Evolutionary conservation across 2,113 vertebrate genomes (phyloP).

Genomic region (Dromiciops gliroides): DNA sequence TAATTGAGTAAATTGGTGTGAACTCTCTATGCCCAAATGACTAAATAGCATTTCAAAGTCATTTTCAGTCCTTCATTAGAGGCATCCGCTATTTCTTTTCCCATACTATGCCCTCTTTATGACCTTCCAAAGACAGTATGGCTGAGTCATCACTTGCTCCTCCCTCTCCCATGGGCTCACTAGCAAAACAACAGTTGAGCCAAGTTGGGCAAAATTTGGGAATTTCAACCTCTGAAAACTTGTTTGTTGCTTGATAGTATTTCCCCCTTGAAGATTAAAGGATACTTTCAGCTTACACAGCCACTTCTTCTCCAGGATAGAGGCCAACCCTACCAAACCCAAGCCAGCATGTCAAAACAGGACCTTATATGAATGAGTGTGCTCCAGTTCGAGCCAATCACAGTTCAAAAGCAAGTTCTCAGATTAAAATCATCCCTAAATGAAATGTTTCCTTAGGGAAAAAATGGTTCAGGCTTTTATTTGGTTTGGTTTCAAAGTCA

Average conservation of each 20-base stretch:
- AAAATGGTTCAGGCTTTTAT: constrained; percentile 14
- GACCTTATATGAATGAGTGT: background rate
- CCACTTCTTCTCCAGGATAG: background rate
- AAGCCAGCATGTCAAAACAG: constrained; percentile 6
- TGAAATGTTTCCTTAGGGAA: constrained; percentile 19
- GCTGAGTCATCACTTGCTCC: background rate
- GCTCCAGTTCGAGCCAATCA: constrained; percentile 19
- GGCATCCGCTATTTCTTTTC: background rate
- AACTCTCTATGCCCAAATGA: background rate
- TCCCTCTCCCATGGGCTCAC: background rate
- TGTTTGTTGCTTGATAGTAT: background rate
- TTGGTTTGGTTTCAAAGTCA: constrained; percentile 37
- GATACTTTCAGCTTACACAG: background rate
- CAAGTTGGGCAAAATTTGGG: background rate
- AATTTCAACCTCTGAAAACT: background rate
- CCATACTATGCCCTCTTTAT: background rate
- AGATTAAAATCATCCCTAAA: constrained; percentile 27
- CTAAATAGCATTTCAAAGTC: background rate
- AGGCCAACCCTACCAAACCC: background rate
- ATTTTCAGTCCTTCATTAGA: background rate
- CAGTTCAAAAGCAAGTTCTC: background rate
- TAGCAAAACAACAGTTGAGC: background rate
- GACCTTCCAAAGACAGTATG: background rate
- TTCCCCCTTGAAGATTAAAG: background rate
- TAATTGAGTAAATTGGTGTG: background rate